A percentile compares a stretch with the other conserved stretches of the same genome.
Conservation (phyloP, 1,140 invertebrate genomes). For the Pogonognathellus flavescens region DNA sequence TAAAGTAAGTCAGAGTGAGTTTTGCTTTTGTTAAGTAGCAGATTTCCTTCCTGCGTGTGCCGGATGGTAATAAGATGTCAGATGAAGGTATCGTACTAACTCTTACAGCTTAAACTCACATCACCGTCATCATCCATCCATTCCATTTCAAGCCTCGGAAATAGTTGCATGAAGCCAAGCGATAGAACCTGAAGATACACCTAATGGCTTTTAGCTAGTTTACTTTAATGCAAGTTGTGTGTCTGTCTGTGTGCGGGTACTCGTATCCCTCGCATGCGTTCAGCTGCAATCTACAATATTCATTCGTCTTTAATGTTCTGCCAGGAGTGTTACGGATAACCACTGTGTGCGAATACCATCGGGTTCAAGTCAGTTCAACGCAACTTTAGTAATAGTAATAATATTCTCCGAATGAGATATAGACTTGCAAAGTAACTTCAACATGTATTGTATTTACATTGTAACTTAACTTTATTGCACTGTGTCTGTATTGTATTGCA, state of each 20-base stretch:
- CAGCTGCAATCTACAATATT: not conserved
- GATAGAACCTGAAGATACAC: too few species aligned
- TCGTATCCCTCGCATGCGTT: not conserved
- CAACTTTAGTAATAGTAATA: not conserved
- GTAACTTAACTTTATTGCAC: too few species aligned
- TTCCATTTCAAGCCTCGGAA: not conserved
- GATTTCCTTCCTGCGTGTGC: slow-evolving; percentile 43
- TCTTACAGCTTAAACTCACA: slow-evolving; percentile 43
- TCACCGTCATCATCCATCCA: not conserved
- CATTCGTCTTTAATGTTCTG: not conserved
- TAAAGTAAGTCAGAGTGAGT: not conserved
- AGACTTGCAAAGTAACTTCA: too few species aligned
- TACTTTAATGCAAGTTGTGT: not conserved
- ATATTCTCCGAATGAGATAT: slow-evolving; percentile 1
- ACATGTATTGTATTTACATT: too few species aligned
- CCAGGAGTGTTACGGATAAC: not conserved
- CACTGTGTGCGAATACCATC: not conserved
- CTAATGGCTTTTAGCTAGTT: not conserved
- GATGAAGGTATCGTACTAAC: slow-evolving; percentile 31
- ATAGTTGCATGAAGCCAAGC: too few species aligned
- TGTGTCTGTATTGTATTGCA: too few species aligned
- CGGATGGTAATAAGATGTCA: slow-evolving; percentile 47
- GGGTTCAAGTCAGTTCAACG: slow-evolving; percentile 42
- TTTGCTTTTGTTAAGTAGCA: not conserved
- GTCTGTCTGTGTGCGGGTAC: not conserved